Conservation (phyloP, 2,113 vertebrate genomes). For the Lepus europaeus region DNA sequence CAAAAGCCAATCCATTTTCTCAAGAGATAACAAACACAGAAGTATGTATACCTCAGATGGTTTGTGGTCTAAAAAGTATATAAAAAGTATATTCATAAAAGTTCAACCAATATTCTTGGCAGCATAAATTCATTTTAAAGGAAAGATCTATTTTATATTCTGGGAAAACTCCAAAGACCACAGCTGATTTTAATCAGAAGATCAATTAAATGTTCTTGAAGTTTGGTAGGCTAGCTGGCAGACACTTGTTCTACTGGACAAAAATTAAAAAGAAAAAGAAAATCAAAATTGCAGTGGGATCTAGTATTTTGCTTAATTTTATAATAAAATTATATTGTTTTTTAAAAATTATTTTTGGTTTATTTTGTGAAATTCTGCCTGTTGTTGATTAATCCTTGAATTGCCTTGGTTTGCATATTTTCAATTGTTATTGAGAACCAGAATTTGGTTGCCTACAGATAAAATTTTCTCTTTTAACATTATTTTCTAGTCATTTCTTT, state of each 20-base stretch:
- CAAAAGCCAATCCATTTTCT: neutral
- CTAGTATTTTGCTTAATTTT: neutral
- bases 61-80: neutral
- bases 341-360: neutral
- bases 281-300: neutral
- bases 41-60: neutral
- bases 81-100: neutral
- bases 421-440: neutral
- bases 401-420: neutral
- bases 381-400: neutral
- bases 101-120: neutral
- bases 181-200: neutral
- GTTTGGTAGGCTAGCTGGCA: neutral
- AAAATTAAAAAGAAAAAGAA: neutral
- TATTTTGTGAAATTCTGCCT: neutral
- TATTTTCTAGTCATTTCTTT: conserved; percentile 1
- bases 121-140: neutral
- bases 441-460: neutral
- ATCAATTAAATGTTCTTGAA: neutral
- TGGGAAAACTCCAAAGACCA: neutral
- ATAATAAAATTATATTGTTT: neutral
- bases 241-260: neutral
- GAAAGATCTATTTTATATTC: neutral
- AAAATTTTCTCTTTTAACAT: neutral
- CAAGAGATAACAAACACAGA: neutral